A percentile compares a stretch with the other conserved stretches of the same genome.
phyloP scores from a whole-genome alignment of 2,888 invertebrate species.

The Heliconius hortense region DNA sequence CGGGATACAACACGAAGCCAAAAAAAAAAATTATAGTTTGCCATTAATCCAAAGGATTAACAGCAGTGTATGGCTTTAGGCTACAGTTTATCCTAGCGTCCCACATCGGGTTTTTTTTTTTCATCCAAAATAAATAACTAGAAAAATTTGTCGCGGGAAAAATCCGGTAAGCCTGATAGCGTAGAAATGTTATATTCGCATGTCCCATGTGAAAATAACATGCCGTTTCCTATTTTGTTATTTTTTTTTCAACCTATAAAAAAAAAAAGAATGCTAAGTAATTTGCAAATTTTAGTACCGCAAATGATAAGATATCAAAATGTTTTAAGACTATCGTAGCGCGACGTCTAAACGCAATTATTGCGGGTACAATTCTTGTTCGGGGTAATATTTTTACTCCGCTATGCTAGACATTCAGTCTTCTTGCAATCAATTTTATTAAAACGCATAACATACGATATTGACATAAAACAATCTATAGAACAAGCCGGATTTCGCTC shows the following conservation, averaged over 20 bases:
- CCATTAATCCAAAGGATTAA: background rate
- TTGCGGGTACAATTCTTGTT: too few species aligned
- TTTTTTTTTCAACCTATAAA: background rate
- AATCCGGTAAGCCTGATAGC: slow-evolving; percentile 11
- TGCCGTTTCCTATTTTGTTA: background rate
- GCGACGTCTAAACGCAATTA: too few species aligned
- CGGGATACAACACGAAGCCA: too few species aligned
- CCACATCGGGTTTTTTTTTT: slow-evolving; percentile 7
- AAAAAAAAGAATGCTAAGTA: background rate
- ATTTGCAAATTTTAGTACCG: too few species aligned
- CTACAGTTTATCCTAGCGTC: slow-evolving; percentile 4
- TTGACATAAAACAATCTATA: too few species aligned
- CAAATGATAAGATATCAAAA: too few species aligned
- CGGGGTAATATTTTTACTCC: too few species aligned
- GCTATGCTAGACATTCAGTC: too few species aligned
- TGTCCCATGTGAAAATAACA: background rate
- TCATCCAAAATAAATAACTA: slow-evolving; percentile 7
- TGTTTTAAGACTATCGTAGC: too few species aligned
- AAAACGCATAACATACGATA: too few species aligned
- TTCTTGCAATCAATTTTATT: too few species aligned
- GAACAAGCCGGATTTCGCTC: too few species aligned
- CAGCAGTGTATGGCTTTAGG: background rate
- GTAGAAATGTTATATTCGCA: background rate
- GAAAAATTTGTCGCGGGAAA: slow-evolving; percentile 15
- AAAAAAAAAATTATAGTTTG: background rate